Evolutionary conservation across 2,888 invertebrate species (phyloP).

Genomic region (Eupithecia subumbrata): DNA sequence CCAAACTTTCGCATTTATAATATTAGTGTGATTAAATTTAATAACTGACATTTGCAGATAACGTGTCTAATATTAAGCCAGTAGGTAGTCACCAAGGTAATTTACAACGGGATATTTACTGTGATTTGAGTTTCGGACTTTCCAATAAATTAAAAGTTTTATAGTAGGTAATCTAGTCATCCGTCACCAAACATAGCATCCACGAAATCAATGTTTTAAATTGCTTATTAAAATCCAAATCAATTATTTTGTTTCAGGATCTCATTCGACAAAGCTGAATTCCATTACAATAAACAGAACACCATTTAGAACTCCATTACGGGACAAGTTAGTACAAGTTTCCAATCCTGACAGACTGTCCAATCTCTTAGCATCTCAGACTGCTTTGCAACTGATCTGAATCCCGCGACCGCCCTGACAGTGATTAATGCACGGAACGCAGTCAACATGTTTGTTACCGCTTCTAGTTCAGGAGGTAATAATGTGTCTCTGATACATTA

Average conservation of each 20-base stretch:
- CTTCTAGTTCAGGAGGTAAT: constrained; percentile 20
- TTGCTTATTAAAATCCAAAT: background rate
- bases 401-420: constrained; percentile 29
- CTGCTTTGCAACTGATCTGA: constrained; percentile 29
- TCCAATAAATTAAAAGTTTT: no score
- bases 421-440: constrained; percentile 35
- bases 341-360: constrained; percentile 29
- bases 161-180: no score
- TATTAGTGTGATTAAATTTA: background rate
- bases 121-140: no score
- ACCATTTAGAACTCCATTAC: constrained; percentile 13
- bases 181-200: background rate
- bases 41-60: background rate
- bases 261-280: background rate
- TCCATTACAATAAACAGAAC: constrained; percentile 12
- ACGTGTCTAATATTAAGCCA: no score
- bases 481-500: background rate
- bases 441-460: constrained; percentile 42
- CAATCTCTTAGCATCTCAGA: constrained; percentile 36
- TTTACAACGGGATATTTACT: no score
- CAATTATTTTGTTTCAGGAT: background rate
- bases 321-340: constrained; percentile 21
- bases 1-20: no score
- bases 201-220: background rate
- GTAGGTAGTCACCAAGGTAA: background rate